Evolutionary conservation across 2,113 vertebrate species (phyloP), one percentile per base, ranked within the genome.

Genomic region (Poecile atricapillus): DNA sequence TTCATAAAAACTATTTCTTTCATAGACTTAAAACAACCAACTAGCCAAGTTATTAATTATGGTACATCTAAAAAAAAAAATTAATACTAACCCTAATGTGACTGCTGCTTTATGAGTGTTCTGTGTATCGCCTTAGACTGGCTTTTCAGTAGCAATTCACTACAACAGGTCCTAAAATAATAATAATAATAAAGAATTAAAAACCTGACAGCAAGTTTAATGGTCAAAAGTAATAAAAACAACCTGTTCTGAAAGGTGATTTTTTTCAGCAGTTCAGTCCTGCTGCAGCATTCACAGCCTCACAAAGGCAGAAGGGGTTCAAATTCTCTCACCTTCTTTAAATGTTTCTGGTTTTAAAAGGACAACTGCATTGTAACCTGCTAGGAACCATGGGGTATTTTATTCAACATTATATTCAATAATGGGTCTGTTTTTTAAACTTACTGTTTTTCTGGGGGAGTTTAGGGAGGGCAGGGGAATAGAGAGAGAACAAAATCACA

Each of bases 121-220:
- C 97, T 97, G 97, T 95, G 89, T 95, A 97, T 97, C 65, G 89
- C 97, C 97, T 97, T 89, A 96, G 94, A 95, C 87, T 94, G 98
- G 97, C 97, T 97, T 98, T 93, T 98, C 98, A 98, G 98, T 98
- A 98, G 98, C 98, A 98, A 98, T 97, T 98, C 97, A 98, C 96
- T 98, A 98, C 97, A 97, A 98, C 97, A 97, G 97, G 97, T 98
- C 97, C 98, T 98, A 98, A 98, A 97, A 82, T 82, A 82, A 59
- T 86, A 86, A 59, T 86, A 86, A 98, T 97, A 98, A 97, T 97
- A 97, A 96, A 98, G 95, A 98, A 97, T 97, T 93, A 97, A 97
- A 95, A 98, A 97, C 94, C 96, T 94, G 97, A 97, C 95, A 98
- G 96, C 97, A 97, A 97, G 79, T 97, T 97, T 95, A 95, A 97